These are phyloP conservation scores for Pristionchus fissidentatus DNA, from an alignment of 2,888 invertebrate species.

Conservation along the genomic window DNA sequence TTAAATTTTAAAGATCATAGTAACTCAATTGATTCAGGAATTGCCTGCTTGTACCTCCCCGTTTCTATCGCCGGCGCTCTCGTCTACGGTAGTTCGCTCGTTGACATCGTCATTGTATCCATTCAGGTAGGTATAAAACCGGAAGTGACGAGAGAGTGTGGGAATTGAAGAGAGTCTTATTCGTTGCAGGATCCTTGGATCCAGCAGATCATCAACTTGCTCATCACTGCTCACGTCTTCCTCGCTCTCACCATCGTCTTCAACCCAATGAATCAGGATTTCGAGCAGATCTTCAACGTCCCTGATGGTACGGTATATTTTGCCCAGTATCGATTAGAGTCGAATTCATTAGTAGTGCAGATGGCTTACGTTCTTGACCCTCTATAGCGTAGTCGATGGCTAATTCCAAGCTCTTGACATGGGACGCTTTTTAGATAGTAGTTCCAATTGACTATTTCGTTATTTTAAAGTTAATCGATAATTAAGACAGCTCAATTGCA, in stretches of 20 bases:
- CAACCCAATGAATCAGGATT: constrained; percentile 44
- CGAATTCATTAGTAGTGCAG: background rate
- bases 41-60: constrained; percentile 64
- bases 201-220: constrained; percentile 27
- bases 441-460: too few species aligned
- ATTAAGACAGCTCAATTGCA: constrained; percentile 22
- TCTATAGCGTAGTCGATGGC: too few species aligned
- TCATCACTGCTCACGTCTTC: constrained; percentile 44
- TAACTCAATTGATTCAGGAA: background rate
- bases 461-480: background rate
- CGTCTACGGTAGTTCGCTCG: constrained; percentile 67
- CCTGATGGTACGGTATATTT: background rate
- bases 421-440: too few species aligned
- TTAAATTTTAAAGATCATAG: background rate
- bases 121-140: too few species aligned
- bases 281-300: constrained; percentile 27
- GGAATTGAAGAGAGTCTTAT: background rate
- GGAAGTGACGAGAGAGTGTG: background rate
- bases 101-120: constrained; percentile 69
- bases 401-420: too few species aligned
- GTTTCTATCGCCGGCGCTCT: constrained; percentile 66
- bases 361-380: too few species aligned
- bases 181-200: constrained; percentile 20
- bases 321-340: background rate
- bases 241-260: constrained; percentile 42